phyloP scores from a whole-genome alignment of 1,140 invertebrate genomes.

The Drosophila willistoni region DNA sequence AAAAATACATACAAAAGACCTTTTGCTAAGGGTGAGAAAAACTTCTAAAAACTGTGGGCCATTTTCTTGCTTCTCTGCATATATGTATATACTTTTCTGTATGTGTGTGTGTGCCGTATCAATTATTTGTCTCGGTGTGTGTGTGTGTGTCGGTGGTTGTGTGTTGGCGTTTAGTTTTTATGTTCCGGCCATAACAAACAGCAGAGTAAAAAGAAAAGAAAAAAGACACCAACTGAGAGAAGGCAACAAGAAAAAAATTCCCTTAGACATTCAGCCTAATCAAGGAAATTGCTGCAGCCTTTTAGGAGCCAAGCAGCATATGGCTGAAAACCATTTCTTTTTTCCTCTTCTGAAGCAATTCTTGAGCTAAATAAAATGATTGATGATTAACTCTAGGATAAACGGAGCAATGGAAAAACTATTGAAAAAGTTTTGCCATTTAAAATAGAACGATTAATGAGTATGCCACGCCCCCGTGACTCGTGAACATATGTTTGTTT shows the following conservation, averaged over 20 bases:
- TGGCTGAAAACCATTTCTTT: conserved; percentile 26
- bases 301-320: conserved; percentile 53
- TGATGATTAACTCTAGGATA: background rate
- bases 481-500: conserved; percentile 28
- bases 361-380: conserved; percentile 7
- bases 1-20: conserved; percentile 17
- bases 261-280: conserved; percentile 63
- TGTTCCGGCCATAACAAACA: conserved; percentile 57
- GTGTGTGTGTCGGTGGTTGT: conserved; percentile 21
- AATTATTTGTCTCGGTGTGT: conserved; percentile 49
- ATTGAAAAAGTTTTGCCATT: conserved; percentile 4
- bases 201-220: background rate
- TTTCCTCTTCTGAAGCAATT: conserved; percentile 12
- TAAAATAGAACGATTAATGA: background rate
- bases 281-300: conserved; percentile 75
- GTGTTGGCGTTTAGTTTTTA: conserved; percentile 65
- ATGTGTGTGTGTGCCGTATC: conserved; percentile 29
- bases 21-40: conserved; percentile 9
- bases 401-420: background rate
- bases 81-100: background rate
- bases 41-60: conserved; percentile 10
- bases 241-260: conserved; percentile 16
- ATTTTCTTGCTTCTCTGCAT: conserved; percentile 12
- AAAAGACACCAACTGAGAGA: background rate
- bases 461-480: background rate